Evolutionary conservation across 2,888 invertebrate genomes (phyloP), one percentile per base, ranked within the genome.

Genomic region (Sylvicola fuscatus): DNA sequence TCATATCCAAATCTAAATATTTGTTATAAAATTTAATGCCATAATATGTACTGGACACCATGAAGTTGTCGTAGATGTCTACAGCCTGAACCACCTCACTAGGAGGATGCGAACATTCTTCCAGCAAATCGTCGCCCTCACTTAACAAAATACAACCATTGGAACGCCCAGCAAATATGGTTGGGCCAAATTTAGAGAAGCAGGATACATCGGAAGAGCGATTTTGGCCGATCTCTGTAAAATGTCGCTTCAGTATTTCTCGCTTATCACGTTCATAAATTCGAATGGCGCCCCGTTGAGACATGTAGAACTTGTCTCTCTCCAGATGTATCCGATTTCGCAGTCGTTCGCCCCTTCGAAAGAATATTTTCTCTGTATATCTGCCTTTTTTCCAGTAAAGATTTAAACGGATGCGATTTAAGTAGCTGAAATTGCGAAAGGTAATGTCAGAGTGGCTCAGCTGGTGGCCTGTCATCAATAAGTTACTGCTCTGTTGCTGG

Each of bases 381-480:
- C 52, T 52, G 2, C 69, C 71, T 33, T 51, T 53, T n/a, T 56
- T 46, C 71, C 71, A 72, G 45, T 71, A 70, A n/a, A 54, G 56
- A 49, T 47, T 58, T 49, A 49, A 52, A 50, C 43, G 54, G 42
- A 46, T 49, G 34, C 46, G 54, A 44, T 46, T 60, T 26, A 41
- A 54, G 39, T 45, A 52, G 17, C 48, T 53, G 30, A 47, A 50
- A 47, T 47, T 52, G 2, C 42, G 41, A 32, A 42, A 44, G 26
- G 54, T 56, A 38, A 42, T 39, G 41, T 30, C 35, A 33, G 49
- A 47, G 7, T 52, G 50, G 13, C 40, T 38, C 39, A 50, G 45
- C 12, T 56, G 47, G 43, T 53, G 56, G 3, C 56, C 58, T 34
- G 52, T 52, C 37, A 59, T 44, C 13, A 60, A 45, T 30, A 54